phyloP scores from a whole-genome alignment of 2,113 vertebrate genomes.

The Macquaria ambigua region DNA sequence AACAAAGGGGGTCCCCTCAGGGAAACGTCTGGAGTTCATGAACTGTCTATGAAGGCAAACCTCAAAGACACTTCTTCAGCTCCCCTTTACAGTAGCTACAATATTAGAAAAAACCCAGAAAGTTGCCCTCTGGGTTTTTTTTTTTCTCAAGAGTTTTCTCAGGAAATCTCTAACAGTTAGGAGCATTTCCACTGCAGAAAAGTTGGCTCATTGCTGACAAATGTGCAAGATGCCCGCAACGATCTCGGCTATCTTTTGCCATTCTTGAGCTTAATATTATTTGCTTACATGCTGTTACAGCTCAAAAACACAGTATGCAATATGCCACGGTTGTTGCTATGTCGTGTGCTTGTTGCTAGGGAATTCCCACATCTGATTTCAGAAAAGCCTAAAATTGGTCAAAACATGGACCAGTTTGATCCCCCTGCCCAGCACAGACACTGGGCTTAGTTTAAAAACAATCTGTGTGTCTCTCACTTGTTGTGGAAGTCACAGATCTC shows the following conservation, averaged over 20 bases:
- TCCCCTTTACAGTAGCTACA: background rate
- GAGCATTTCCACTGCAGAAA: background rate
- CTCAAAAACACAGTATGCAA: background rate
- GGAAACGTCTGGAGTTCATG: background rate
- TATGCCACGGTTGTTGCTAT: background rate
- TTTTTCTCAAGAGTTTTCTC: background rate
- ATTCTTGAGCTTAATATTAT: background rate
- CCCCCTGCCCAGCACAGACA: background rate
- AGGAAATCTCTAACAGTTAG: background rate
- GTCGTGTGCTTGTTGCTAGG: background rate
- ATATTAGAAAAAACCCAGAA: background rate
- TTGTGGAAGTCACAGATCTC: constrained; percentile 98
- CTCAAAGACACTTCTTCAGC: background rate
- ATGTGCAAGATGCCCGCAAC: background rate
- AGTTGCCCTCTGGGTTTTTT: background rate
- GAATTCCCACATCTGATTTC: background rate
- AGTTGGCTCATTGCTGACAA: background rate
- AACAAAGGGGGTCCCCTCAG: background rate
- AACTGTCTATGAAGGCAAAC: background rate
- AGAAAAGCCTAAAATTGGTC: background rate
- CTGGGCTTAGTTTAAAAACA: background rate
- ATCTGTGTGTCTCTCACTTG: constrained; percentile 86
- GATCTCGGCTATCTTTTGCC: background rate
- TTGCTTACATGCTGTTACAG: background rate
- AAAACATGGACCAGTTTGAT: background rate